phyloP scores from a whole-genome alignment of 2,888 invertebrate genomes.

The Pecten maximus region DNA sequence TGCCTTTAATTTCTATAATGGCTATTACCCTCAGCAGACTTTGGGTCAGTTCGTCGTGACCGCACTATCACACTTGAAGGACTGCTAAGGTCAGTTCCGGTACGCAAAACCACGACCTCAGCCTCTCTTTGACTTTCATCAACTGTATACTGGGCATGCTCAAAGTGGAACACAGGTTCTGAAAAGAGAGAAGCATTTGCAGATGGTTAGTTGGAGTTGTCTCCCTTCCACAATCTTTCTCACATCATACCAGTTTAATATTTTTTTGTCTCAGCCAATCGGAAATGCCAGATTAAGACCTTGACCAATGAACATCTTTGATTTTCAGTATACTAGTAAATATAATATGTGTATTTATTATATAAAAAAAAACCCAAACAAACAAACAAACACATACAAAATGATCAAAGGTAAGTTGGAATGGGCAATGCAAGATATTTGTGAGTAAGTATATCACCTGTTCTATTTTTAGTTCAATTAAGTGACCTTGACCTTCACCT shows the following conservation, averaged over 20 bases:
- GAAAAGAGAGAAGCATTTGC: conserved; percentile 55
- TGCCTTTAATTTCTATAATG: too few species aligned
- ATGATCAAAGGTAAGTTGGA: too few species aligned
- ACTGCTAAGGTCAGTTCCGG: conserved; percentile 80
- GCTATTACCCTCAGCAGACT: conserved; percentile 78
- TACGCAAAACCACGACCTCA: conserved; percentile 79
- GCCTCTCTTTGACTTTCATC: conserved; percentile 80
- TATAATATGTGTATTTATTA: too few species aligned
- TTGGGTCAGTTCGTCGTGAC: conserved; percentile 71
- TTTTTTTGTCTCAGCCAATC: neutral
- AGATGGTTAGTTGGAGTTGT: neutral
- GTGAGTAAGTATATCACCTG: too few species aligned
- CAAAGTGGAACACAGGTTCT: conserved; percentile 81
- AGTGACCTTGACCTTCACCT: too few species aligned
- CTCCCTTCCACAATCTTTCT: neutral
- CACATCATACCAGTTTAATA: neutral
- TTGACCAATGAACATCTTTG: too few species aligned
- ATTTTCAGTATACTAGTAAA: too few species aligned
- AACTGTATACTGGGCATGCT: conserved; percentile 72
- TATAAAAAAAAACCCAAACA: too few species aligned
- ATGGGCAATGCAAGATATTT: too few species aligned
- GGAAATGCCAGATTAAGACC: neutral
- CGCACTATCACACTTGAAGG: conserved; percentile 80
- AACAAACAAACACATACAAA: too few species aligned
- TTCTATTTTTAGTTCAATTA: too few species aligned